A percentile compares a stretch with the other conserved stretches of the same genome.
phyloP scores from a whole-genome alignment of 2,888 invertebrate species.

The Eledona agricola region DNA sequence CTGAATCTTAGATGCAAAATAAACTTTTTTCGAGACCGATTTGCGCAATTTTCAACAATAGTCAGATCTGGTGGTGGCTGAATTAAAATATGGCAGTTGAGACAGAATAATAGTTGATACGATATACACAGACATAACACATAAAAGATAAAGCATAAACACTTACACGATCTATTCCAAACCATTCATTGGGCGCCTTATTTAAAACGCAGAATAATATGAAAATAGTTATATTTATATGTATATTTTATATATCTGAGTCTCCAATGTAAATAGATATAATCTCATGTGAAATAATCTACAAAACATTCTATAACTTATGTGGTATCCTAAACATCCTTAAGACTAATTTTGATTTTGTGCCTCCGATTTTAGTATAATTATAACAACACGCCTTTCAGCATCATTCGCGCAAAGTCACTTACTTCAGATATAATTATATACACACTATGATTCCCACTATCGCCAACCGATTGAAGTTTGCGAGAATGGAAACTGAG shows the following conservation, averaged over 20 bases:
- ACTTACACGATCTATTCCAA: slow-evolving; percentile 54
- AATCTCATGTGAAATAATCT: slow-evolving; percentile 59
- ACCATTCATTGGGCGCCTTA: slow-evolving; percentile 50
- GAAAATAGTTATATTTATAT: slow-evolving; percentile 59
- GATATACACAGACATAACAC: slow-evolving; percentile 56
- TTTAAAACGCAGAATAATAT: slow-evolving; percentile 58
- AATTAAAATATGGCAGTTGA: slow-evolving; percentile 38
- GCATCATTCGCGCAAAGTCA: slow-evolving; percentile 50
- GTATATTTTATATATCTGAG: slow-evolving; percentile 57
- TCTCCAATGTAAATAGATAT: slow-evolving; percentile 61
- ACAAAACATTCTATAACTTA: slow-evolving; percentile 59
- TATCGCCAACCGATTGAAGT: slow-evolving; percentile 9
- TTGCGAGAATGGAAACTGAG: slow-evolving; percentile 25
- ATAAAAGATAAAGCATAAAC: slow-evolving; percentile 53
- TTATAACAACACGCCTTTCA: slow-evolving; percentile 51
- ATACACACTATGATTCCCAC: slow-evolving; percentile 31
- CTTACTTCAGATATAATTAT: slow-evolving; percentile 34
- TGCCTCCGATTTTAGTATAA: slow-evolving; percentile 54
- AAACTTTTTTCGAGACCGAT: slow-evolving; percentile 21
- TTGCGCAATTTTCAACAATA: slow-evolving; percentile 42
- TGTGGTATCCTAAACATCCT: slow-evolving; percentile 58
- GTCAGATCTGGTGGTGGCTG: slow-evolving; percentile 26
- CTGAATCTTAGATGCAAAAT: slow-evolving; percentile 14
- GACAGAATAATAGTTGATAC: slow-evolving; percentile 44
- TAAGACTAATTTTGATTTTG: slow-evolving; percentile 60